Conservation (phyloP, 2,797 vertebrate genomes). For the Fistularia tabacaria region DNA sequence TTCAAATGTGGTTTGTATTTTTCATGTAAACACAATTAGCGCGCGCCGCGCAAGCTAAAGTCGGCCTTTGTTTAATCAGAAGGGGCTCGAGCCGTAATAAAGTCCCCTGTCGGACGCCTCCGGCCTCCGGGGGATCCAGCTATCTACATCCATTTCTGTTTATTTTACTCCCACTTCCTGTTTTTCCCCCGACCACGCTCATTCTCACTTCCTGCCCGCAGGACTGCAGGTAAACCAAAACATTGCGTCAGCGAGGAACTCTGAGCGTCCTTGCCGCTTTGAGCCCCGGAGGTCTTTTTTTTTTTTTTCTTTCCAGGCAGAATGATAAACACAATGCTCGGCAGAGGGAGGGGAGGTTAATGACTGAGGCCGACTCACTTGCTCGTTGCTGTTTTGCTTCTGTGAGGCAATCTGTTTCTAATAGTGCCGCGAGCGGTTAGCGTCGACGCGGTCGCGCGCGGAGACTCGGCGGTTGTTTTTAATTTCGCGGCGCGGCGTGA, state of each 20-base stretch:
- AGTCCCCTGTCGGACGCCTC: conserved; percentile 43
- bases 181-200: conserved; percentile 63
- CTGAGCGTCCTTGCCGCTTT: conserved; percentile 36
- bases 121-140: conserved; percentile 39
- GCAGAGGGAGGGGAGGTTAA: conserved; percentile 59
- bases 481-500: conserved; percentile 41
- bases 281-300: conserved; percentile 40
- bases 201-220: conserved; percentile 65
- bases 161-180: conserved; percentile 66
- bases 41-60: conserved; percentile 21
- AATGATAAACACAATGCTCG: conserved; percentile 59
- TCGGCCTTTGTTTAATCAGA: conserved; percentile 55
- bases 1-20: too few species aligned
- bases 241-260: conserved; percentile 59
- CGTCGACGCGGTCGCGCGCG: conserved; percentile 33
- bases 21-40: conserved; percentile 30
- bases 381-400: conserved; percentile 64
- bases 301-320: conserved; percentile 9
- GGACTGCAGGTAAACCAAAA: conserved; percentile 69
- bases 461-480: conserved; percentile 45
- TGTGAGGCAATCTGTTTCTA: conserved; percentile 62
- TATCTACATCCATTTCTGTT: conserved; percentile 49
- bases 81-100: conserved; percentile 34
- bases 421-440: conserved; percentile 49
- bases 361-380: conserved; percentile 61